These are phyloP conservation scores for Coryphaenoides rupestris DNA, from an alignment of 2,113 vertebrate genomes.

Conservation along the genomic window DNA sequence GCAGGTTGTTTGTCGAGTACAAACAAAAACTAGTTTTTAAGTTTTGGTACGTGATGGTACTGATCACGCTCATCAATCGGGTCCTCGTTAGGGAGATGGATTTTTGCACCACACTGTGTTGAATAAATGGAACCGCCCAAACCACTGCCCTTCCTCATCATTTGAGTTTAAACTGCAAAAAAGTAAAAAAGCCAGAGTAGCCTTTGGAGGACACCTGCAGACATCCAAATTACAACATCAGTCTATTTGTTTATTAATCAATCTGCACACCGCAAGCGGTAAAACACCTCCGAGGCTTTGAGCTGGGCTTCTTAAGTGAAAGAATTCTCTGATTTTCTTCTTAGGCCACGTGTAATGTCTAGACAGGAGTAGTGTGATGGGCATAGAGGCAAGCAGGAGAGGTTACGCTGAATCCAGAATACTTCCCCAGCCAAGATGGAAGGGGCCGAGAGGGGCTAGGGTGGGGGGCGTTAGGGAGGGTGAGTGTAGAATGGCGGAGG, in stretches of 20 bases:
- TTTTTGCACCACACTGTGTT: conserved; percentile 13
- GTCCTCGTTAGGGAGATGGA: conserved; percentile 34
- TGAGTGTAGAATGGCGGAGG: too few species aligned
- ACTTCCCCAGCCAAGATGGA: too few species aligned
- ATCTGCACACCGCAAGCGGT: not conserved
- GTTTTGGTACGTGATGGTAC: conserved; percentile 24
- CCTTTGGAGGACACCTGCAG: conserved; percentile 7
- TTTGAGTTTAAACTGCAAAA: conserved; percentile 8
- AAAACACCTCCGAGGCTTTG: not conserved
- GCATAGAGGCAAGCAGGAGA: too few species aligned
- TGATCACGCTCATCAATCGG: conserved; percentile 28
- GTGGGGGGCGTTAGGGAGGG: too few species aligned
- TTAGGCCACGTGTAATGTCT: too few species aligned
- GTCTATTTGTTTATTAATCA: conserved; percentile 8
- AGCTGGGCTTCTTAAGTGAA: not conserved
- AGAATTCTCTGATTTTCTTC: too few species aligned
- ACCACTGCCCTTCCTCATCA: conserved; percentile 10
- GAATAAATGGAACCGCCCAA: conserved; percentile 1
- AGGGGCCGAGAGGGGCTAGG: conserved; percentile 6
- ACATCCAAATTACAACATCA: conserved; percentile 8
- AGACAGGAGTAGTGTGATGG: too few species aligned
- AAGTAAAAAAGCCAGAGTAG: conserved; percentile 10
- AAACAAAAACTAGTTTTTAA: conserved; percentile 20
- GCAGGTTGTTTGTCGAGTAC: not conserved
- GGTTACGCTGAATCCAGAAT: too few species aligned